phyloP scores from a whole-genome alignment of 2,113 vertebrate species.

The Sinocyclocheilus anshuiensis region DNA sequence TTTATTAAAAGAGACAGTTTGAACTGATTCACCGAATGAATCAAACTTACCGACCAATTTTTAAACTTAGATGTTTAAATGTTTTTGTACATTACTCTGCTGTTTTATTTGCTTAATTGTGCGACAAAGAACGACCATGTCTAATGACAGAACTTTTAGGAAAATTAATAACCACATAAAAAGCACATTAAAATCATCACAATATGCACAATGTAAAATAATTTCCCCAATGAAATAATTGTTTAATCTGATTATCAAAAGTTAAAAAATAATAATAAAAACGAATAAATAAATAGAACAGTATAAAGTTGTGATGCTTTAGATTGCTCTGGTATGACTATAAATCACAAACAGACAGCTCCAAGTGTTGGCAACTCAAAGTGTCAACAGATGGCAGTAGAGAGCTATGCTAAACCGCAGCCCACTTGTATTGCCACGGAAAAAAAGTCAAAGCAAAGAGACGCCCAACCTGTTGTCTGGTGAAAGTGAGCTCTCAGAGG shows the following conservation, averaged over 20 bases:
- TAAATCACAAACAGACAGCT: background rate
- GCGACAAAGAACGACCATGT: background rate
- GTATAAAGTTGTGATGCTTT: background rate
- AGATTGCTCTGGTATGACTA: background rate
- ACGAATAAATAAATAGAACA: background rate
- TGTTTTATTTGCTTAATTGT: background rate
- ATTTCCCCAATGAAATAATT: background rate
- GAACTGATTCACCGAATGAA: too few relatives aligned
- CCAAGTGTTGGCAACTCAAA: background rate
- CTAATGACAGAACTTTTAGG: too few relatives aligned
- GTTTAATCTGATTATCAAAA: background rate
- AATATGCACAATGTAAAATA: background rate
- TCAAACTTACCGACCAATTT: too few relatives aligned
- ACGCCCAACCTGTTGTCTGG: conserved; percentile 84
- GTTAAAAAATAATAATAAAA: too few relatives aligned
- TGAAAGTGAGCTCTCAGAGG: conserved; percentile 90
- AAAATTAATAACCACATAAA: background rate
- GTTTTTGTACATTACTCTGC: background rate
- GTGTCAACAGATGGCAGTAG: conserved; percentile 67
- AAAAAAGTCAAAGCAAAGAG: background rate
- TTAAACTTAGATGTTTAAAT: background rate
- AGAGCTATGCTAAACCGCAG: conserved; percentile 17
- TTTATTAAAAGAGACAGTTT: background rate
- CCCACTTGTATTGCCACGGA: background rate
- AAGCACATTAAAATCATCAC: background rate